These are phyloP conservation scores for Pipistrellus nathusii DNA, from an alignment of 2,797 vertebrate species.

Conservation along the genomic window DNA sequence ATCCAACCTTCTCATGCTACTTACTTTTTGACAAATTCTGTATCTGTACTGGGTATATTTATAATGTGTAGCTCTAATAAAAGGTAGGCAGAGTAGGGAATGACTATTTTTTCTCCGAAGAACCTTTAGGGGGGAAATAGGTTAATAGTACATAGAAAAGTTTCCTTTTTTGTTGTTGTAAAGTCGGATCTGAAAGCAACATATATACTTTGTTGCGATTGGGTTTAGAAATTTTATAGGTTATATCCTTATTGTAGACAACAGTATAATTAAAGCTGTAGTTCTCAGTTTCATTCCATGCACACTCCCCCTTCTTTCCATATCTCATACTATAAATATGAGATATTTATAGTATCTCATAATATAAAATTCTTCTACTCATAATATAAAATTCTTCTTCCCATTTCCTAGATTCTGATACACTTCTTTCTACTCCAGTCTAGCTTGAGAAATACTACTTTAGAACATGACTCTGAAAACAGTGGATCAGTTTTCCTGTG, in stretches of 20 bases:
- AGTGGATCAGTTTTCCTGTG: neutral
- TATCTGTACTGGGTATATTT: neutral
- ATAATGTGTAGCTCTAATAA: neutral
- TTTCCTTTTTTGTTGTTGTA: neutral
- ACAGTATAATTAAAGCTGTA: neutral
- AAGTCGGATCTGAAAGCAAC: neutral
- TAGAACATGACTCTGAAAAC: neutral
- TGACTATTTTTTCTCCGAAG: neutral
- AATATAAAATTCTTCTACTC: neutral
- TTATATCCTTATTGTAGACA: neutral
- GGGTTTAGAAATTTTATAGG: neutral
- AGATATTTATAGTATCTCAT: no score
- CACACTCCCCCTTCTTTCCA: neutral
- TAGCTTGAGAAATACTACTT: neutral
- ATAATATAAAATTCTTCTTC: neutral
- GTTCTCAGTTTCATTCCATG: neutral
- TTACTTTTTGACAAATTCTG: neutral
- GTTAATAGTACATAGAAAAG: neutral
- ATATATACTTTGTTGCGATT: neutral
- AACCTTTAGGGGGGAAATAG: slow-evolving; percentile 13
- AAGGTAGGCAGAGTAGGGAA: neutral
- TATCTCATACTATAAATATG: no score
- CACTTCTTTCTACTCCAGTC: neutral
- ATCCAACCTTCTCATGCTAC: neutral
- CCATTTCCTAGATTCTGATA: neutral